phyloP scores from a whole-genome alignment of 2,888 invertebrate species.

The Diadegma fenestrale region DNA sequence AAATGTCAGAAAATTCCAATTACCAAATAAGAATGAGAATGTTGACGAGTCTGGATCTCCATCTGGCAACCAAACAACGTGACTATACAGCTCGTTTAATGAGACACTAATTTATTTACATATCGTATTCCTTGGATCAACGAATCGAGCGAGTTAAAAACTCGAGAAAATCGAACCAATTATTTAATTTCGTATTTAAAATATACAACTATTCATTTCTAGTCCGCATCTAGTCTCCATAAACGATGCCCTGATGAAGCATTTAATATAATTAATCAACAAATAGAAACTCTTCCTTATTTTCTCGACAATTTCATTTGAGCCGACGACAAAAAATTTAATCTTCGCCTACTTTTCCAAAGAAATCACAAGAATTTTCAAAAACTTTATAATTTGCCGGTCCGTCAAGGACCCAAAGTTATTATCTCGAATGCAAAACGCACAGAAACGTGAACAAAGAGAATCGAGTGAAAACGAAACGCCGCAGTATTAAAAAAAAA shows the following conservation, averaged over 20 bases:
- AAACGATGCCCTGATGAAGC: conserved; percentile 27
- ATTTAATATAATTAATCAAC: background rate
- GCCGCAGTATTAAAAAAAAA: background rate
- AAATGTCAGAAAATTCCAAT: conserved; percentile 60
- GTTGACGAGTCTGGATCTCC: conserved; percentile 80
- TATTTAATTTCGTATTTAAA: background rate
- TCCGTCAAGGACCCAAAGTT: background rate
- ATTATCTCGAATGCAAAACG: background rate
- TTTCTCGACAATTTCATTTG: background rate
- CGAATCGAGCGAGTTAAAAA: background rate
- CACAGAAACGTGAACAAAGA: background rate
- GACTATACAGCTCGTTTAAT: conserved; percentile 81
- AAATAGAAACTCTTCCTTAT: background rate
- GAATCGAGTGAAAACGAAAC: background rate
- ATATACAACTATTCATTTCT: conserved; percentile 1
- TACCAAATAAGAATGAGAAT: conserved; percentile 79
- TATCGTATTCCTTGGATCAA: background rate
- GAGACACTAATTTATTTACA: conserved; percentile 73
- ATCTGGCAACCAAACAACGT: conserved; percentile 81
- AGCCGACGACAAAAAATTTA: background rate
- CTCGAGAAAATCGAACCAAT: background rate
- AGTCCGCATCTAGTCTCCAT: conserved; percentile 45
- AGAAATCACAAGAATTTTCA: background rate
- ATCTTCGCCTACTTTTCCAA: too few relatives aligned
- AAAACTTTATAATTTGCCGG: background rate